Conservation (phyloP, 2,888 invertebrate genomes). For the Ochropacha duplaris region DNA sequence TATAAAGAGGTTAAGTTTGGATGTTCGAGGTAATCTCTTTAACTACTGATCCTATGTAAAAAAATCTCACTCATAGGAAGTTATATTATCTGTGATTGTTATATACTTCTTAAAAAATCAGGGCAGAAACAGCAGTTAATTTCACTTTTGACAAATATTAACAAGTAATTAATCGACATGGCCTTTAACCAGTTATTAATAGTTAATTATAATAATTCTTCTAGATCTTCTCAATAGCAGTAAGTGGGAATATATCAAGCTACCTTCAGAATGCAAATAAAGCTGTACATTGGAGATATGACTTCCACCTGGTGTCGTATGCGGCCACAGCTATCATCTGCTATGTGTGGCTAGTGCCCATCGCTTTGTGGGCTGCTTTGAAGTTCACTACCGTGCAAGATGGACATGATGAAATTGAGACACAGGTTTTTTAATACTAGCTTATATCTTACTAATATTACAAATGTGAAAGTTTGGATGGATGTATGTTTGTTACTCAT, state of each 20-base stretch:
- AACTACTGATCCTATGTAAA: too few species aligned
- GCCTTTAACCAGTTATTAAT: too few species aligned
- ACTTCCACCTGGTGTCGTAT: constrained; percentile 96
- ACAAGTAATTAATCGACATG: too few species aligned
- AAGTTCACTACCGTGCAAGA: constrained; percentile 89
- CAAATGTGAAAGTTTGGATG: too few species aligned
- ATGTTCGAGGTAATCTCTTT: too few species aligned
- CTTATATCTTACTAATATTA: background rate
- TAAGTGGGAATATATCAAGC: constrained; percentile 96
- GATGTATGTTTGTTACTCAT: too few species aligned
- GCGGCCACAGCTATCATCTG: constrained; percentile 95
- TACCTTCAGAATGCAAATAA: constrained; percentile 91
- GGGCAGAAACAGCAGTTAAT: too few species aligned
- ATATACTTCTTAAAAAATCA: too few species aligned
- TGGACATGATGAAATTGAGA: constrained; percentile 84
- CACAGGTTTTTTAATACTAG: constrained; percentile 75
- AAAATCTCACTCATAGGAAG: too few species aligned
- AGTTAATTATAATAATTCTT: constrained; percentile 16
- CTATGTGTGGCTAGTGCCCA: constrained; percentile 94
- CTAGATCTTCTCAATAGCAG: constrained; percentile 95
- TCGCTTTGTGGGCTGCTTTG: constrained; percentile 91
- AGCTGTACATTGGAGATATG: constrained; percentile 92
- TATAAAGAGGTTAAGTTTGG: too few species aligned
- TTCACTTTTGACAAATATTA: too few species aligned
- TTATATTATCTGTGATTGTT: too few species aligned